Base-by-base conservation (phyloP, 2,113 vertebrate genomes). In the Panthera leo region DNA sequence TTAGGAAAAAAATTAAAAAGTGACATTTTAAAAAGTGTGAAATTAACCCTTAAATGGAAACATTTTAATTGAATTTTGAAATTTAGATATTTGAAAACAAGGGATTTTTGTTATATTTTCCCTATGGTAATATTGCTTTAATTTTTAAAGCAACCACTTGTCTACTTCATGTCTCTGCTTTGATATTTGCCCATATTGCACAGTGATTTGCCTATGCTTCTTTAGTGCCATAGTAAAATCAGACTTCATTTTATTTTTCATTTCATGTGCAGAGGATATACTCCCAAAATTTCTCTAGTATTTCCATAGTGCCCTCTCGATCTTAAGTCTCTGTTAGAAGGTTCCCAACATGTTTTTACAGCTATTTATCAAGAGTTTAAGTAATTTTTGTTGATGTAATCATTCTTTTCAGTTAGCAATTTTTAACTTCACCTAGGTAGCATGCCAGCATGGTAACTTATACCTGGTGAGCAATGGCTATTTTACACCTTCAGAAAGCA, bases 401-500 rank as follows among this genome's bases (percentile, higher is more conserved):
- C 3, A 15, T 85, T 82, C 68, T 85, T 12, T 68, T 88, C 89
- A 94, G 79, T 92, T 87, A 94, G 18, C 63, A 96, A 85, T 78
- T 89, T 9, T 85, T 91, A 83, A 68, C 89, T 88, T 88, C 39
- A 10, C 29, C 0, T 96, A 55, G 5, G 71, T 96, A 93, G 21
- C 85, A 85, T 53, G 51, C 39, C 34, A 79, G 80, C 89, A 18
- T 53, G 63, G 82, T 98, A 93, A 98, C 92, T 97, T 95, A 78
- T 51, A 63, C 58, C 78, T 97, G 85, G 51, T 21, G 23, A 68
- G 87, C 78, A 98, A 90, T 70, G 78, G 53, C 61, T 97, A 61
- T 67, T 96, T 58, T 70, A n/a, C 80, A 79, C 29, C 79, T 98
- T 97, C 75, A 87, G 15, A 95, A 96, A 94, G 75, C 42, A 96